Percentiles rank a stretch among this genome's conserved stretches.
These are phyloP conservation scores for Zosterops japonicus DNA, from an alignment of 2,113 vertebrate genomes.

Conservation along the genomic window DNA sequence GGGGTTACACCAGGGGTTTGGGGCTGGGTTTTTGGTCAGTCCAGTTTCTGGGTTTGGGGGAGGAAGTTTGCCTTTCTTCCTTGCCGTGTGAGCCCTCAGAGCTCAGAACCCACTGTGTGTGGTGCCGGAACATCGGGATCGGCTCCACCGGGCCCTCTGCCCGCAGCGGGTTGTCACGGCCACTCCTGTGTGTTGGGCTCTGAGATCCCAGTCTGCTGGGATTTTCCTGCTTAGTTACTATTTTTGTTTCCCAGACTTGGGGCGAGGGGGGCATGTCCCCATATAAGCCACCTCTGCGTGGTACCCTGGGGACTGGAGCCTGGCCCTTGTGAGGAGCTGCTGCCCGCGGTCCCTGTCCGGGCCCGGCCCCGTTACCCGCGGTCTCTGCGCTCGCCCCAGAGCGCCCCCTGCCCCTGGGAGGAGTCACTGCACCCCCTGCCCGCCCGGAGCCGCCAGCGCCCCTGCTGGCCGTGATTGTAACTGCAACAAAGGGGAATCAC, in stretches of 20 bases:
- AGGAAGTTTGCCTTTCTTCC: not conserved
- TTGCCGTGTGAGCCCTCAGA: accelerated
- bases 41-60: accelerated
- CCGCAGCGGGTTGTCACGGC: accelerated
- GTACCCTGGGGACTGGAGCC: accelerated
- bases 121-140: accelerated
- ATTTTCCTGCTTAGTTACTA: not conserved
- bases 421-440: not conserved
- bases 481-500: not conserved
- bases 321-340: accelerated
- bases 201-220: accelerated
- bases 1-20: accelerated
- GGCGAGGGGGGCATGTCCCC: accelerated
- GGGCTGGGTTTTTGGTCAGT: not conserved
- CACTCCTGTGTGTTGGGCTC: not conserved
- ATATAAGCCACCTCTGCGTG: accelerated
- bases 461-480: accelerated
- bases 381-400: accelerated
- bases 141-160: accelerated
- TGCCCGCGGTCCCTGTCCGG: accelerated
- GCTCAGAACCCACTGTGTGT: not conserved
- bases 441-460: no score
- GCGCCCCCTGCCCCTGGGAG: accelerated
- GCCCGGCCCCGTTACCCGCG: no score
- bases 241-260: not conserved